Percentiles rank a stretch among this genome's conserved stretches.
Conservation (phyloP, 2,113 vertebrate genomes). For the Sebastes fasciatus region DNA sequence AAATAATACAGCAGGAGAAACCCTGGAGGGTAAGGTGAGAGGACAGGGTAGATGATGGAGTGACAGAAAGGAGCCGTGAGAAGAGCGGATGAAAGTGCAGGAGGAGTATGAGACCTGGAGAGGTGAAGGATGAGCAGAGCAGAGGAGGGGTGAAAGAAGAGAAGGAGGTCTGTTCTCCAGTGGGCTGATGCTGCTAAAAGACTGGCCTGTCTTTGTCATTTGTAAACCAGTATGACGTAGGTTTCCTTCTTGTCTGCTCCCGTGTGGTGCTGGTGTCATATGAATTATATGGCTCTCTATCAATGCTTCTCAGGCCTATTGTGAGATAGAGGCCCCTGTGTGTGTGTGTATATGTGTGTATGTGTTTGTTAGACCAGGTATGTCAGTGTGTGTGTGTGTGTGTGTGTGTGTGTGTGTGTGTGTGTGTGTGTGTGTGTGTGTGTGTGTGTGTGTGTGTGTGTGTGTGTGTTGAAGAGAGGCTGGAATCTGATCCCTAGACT, state of each 20-base stretch:
- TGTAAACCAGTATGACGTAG: constrained; percentile 51
- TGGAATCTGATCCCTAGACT: constrained; percentile 70
- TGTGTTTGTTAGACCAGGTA: background rate
- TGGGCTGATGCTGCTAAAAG: constrained; percentile 41
- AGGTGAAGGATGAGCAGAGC: constrained; percentile 7
- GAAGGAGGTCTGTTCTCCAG: constrained; percentile 39
- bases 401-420: no score
- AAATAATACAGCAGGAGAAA: constrained; percentile 65
- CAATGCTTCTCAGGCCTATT: constrained; percentile 43
- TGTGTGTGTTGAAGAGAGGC: constrained; percentile 4
- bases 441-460: constrained; percentile 7
- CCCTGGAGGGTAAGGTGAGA: constrained; percentile 50
- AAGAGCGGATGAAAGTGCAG: constrained; percentile 26
- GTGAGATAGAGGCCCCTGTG: constrained; percentile 31
- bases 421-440: constrained; percentile 7
- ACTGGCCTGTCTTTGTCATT: constrained; percentile 53
- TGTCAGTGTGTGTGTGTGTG: constrained; percentile 16
- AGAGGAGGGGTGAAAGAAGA: constrained; percentile 27
- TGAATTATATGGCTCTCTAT: constrained; percentile 56
- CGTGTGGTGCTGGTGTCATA: constrained; percentile 52
- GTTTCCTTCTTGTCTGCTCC: constrained; percentile 36
- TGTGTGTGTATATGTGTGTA: constrained; percentile 7
- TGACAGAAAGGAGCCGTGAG: constrained; percentile 20
- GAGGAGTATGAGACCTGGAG: constrained; percentile 6
- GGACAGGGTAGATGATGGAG: constrained; percentile 38